Conservation (phyloP, 2,113 vertebrate genomes). For the Myodes glareolus region DNA sequence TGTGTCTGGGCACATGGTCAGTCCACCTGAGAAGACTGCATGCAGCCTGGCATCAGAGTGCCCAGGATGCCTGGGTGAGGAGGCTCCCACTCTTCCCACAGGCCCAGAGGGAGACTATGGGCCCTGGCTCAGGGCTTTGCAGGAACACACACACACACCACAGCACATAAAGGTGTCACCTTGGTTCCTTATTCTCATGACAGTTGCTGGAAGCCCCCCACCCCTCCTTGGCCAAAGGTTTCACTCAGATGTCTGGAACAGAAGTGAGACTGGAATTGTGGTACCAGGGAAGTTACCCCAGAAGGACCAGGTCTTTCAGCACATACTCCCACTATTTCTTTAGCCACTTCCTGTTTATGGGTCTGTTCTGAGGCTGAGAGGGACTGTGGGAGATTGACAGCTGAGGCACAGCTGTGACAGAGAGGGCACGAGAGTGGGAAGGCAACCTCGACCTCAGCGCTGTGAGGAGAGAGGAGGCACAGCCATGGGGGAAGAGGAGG, state of each 20-base stretch:
- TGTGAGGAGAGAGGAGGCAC: too few relatives aligned
- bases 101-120: not conserved
- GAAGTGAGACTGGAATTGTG: not conserved
- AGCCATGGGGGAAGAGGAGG: not conserved
- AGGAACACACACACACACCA: not conserved
- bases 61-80: not conserved
- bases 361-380: not conserved
- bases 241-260: not conserved
- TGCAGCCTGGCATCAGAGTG: not conserved
- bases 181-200: not conserved
- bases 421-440: not conserved
- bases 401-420: not conserved
- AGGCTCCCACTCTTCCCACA: not conserved
- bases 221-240: not conserved
- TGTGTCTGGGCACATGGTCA: not conserved
- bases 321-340: not conserved
- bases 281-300: not conserved
- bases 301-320: not conserved
- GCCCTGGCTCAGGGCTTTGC: not conserved
- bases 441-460: too few relatives aligned
- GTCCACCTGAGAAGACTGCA: not conserved
- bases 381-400: not conserved
- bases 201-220: not conserved
- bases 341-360: constrained; percentile 41
- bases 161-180: not conserved